Conservation (phyloP, 2,113 vertebrate species). For the Pavo muticus region DNA sequence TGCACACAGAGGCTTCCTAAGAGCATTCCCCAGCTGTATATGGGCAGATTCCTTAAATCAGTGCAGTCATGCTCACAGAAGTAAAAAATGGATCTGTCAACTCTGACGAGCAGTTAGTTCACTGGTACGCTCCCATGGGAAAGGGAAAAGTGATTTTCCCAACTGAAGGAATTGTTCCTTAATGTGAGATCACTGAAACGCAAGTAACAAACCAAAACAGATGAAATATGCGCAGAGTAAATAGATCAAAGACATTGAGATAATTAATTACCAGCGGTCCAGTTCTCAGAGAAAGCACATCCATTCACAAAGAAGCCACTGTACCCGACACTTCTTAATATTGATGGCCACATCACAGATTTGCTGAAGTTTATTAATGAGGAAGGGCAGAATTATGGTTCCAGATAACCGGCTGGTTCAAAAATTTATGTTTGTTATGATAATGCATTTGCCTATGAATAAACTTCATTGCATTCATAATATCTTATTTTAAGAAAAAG, state of each 20-base stretch:
- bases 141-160: constrained; percentile 60
- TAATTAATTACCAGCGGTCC: constrained; percentile 52
- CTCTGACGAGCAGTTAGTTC: background rate
- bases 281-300: constrained; percentile 49
- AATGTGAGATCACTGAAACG: constrained; percentile 64
- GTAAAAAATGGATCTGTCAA: constrained; percentile 58
- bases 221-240: constrained; percentile 64
- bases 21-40: constrained; percentile 36
- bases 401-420: constrained; percentile 8
- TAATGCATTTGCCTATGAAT: constrained; percentile 19
- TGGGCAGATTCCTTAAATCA: constrained; percentile 46
- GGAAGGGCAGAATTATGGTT: constrained; percentile 36
- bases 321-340: background rate
- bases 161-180: constrained; percentile 23
- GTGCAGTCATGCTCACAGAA: constrained; percentile 49
- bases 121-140: constrained; percentile 57
- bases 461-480: background rate
- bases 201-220: constrained; percentile 68
- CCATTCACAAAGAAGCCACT: constrained; percentile 65
- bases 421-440: constrained; percentile 3
- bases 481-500: background rate
- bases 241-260: constrained; percentile 66
- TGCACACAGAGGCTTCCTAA: background rate
- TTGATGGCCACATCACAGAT: background rate
- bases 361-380: constrained; percentile 41